Percentiles rank a stretch among this genome's conserved stretches.
Conservation (phyloP, 2,888 invertebrate genomes). For the Palloptera scutellata region DNA sequence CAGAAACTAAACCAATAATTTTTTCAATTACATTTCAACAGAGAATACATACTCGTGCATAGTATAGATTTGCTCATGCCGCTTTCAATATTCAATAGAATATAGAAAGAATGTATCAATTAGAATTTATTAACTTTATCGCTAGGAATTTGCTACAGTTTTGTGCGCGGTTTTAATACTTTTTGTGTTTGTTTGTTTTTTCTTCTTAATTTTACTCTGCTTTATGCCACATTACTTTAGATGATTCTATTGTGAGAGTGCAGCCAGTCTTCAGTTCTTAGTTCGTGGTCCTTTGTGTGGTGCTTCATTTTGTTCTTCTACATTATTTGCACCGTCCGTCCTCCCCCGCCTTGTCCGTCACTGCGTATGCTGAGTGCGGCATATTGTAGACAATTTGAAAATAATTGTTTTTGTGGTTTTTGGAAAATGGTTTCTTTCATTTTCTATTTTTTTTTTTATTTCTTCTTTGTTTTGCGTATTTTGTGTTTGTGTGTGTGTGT, state of each 20-base stretch:
- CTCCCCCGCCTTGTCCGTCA: not conserved
- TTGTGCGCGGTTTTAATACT: conserved; percentile 11
- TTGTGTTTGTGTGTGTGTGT: not conserved
- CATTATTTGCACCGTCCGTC: not conserved
- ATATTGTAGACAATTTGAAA: conserved; percentile 38
- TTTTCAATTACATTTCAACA: not conserved
- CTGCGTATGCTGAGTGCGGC: conserved; percentile 1
- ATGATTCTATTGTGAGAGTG: not conserved
- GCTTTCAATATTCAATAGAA: not conserved
- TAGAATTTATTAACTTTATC: conserved; percentile 35
- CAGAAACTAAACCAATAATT: not conserved
- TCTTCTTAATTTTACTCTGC: not conserved
- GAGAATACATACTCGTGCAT: not conserved
- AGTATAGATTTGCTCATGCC: not conserved
- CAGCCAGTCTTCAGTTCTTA: not conserved
- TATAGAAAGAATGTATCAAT: conserved; percentile 32
- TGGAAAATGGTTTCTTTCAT: conserved; percentile 18
- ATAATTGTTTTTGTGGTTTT: conserved; percentile 39
- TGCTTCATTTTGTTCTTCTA: too few relatives aligned
- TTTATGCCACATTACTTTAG: not conserved
- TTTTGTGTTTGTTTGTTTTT: not conserved
- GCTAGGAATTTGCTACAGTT: conserved; percentile 19
- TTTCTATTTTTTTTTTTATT: not conserved
- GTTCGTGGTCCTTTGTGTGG: not conserved
- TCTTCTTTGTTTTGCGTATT: not conserved